Evolutionary conservation across 1,140 invertebrate species (phyloP).

Genomic region (Rhopalosiphum padi): DNA sequence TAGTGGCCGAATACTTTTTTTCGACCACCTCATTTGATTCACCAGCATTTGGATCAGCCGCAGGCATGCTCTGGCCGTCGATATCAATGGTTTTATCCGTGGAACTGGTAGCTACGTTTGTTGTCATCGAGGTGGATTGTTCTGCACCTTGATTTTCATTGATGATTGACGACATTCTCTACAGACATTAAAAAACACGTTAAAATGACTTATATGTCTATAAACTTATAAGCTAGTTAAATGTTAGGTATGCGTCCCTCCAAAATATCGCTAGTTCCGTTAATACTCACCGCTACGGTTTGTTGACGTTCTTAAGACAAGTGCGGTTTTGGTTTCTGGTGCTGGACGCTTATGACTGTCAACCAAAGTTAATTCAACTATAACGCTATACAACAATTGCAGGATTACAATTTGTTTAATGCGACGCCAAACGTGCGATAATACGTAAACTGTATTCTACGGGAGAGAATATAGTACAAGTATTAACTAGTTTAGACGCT

Average conservation of each 20-base stretch:
- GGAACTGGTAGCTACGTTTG: neutral
- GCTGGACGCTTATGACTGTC: neutral
- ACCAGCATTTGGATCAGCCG: neutral
- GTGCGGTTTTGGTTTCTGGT: neutral
- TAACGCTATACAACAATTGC: neutral
- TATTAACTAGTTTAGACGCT: too few relatives aligned
- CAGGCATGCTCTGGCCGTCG: neutral
- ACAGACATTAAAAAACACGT: neutral
- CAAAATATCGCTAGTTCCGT: neutral
- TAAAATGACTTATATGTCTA: neutral
- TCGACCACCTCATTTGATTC: neutral
- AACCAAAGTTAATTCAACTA: neutral
- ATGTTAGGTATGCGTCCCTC: neutral
- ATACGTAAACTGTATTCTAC: neutral
- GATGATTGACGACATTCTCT: neutral
- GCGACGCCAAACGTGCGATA: neutral
- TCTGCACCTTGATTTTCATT: neutral
- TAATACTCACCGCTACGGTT: neutral
- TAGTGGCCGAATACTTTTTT: neutral
- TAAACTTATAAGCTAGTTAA: neutral
- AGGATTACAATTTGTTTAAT: neutral
- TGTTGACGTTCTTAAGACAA: neutral
- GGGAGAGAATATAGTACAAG: neutral
- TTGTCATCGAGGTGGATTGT: neutral
- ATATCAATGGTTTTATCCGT: neutral